Evolutionary conservation across 1,140 invertebrate genomes (phyloP).

Genomic region (Limonius californicus): DNA sequence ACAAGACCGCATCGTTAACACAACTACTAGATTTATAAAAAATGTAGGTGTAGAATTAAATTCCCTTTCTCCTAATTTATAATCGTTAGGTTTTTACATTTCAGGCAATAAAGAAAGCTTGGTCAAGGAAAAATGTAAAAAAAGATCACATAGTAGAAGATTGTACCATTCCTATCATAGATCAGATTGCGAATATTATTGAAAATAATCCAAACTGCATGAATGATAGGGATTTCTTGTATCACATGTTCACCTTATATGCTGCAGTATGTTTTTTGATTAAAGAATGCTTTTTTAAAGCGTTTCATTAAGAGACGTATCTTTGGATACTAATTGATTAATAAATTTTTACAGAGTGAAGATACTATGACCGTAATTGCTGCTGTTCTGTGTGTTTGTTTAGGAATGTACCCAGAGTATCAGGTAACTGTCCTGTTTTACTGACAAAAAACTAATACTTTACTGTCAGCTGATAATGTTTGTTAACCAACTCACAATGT

Average conservation of each 20-base stretch:
- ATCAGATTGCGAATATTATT: not conserved
- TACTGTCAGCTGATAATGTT: no score
- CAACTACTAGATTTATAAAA: not conserved
- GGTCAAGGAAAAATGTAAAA: no score
- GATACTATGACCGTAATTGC: slow-evolving; percentile 14
- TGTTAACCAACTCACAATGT: no score
- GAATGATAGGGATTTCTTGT: not conserved
- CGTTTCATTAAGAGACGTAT: no score
- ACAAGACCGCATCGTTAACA: not conserved
- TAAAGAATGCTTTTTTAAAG: not conserved
- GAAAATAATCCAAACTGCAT: not conserved
- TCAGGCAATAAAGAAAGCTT: no score
- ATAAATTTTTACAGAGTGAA: slow-evolving; percentile 18
- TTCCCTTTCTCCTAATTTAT: no score
- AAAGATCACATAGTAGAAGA: not conserved
- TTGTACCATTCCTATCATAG: not conserved
- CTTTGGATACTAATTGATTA: not conserved
- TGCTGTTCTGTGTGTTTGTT: not conserved
- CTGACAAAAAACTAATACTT: no score
- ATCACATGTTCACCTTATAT: not conserved
- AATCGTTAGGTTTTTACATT: no score
- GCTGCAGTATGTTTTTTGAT: not conserved
- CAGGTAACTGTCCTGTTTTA: slow-evolving; percentile 9
- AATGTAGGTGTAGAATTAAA: not conserved
- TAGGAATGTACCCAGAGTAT: slow-evolving; percentile 23